Base-by-base conservation (phyloP, 2,888 invertebrate species). In the Tuberolachnus salignus region DNA sequence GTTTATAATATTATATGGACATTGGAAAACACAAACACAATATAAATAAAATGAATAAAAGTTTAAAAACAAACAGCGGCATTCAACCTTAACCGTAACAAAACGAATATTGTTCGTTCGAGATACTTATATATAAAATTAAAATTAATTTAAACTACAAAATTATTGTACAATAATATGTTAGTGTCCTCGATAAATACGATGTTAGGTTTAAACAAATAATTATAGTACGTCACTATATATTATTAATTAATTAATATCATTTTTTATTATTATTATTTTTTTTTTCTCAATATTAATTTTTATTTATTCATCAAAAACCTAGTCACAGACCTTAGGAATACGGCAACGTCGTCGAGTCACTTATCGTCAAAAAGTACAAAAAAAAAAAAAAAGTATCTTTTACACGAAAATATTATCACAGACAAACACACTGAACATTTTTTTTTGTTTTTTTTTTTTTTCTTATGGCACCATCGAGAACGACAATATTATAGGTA, bases 361-460 rank as follows among this genome's bases (percentile, higher is more conserved):
- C 61, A 19, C 61, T 61, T 34, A 23, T 49, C 46, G 1, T n/a
- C 14, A n/a, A 14, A 51, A 19, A 19, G 9, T 44, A 64, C 3
- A 64, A 64, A 64, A 16, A 21, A 46, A n/a, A 9, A 64, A 71
- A 42, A 23, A 21, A 21, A 67, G n/a, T 57, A 9, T 61, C 34
- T 34, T 61, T 34, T 61, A 55, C 42, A 55, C 51, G 51, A 66
- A 67, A 61, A 61, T 34, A 34, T 59, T 73, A 73, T 73, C 73
- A 73, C 73, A 73, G 73, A 63, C 51, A 63, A 63, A 73, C 59
- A 44, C 71, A 34, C 51, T 63, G 63, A 49, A 73, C 73, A 51
- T 73, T 19, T 19, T 57, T 44, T 19, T 63, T 51, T n/a, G 42
- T 73, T 19, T 19, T 57, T 44, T 19, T 63, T 51, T n/a, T 53